Evolutionary conservation across 2,797 vertebrate species (phyloP).

Genomic region (Poeciliopsis presidionis): DNA sequence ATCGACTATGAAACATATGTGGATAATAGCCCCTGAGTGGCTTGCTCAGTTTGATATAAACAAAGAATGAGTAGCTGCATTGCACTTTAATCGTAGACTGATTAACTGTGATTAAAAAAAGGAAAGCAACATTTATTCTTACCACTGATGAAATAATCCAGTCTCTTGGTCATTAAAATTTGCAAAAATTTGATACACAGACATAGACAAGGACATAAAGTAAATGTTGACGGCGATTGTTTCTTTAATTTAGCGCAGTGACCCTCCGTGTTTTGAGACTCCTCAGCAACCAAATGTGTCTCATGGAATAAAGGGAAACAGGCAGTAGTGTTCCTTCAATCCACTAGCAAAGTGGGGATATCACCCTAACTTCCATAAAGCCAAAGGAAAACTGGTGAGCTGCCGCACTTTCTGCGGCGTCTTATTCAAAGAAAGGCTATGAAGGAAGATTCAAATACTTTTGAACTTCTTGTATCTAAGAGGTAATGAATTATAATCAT

Average conservation of each 20-base stretch:
- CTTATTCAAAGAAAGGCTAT: neutral
- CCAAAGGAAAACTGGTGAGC: neutral
- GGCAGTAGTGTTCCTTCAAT: neutral
- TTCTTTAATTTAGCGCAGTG: neutral
- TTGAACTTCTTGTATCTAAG: neutral
- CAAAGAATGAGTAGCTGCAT: neutral
- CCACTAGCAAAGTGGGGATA: neutral
- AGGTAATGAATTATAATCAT: neutral
- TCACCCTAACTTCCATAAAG: neutral
- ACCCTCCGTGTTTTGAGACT: neutral
- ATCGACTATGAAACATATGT: neutral
- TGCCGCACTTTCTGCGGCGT: neutral
- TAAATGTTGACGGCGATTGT: neutral
- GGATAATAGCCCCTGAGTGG: neutral
- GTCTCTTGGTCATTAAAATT: neutral
- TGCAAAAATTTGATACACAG: neutral
- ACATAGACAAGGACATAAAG: neutral
- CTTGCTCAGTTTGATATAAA: neutral
- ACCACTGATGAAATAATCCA: neutral
- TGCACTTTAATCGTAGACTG: neutral
- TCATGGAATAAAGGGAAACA: neutral
- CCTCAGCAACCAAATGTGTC: neutral
- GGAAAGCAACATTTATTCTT: neutral
- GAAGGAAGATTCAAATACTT: neutral
- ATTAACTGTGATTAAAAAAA: neutral